phyloP scores from a whole-genome alignment of 2,113 vertebrate species.

The Sylvilagus bachmani region DNA sequence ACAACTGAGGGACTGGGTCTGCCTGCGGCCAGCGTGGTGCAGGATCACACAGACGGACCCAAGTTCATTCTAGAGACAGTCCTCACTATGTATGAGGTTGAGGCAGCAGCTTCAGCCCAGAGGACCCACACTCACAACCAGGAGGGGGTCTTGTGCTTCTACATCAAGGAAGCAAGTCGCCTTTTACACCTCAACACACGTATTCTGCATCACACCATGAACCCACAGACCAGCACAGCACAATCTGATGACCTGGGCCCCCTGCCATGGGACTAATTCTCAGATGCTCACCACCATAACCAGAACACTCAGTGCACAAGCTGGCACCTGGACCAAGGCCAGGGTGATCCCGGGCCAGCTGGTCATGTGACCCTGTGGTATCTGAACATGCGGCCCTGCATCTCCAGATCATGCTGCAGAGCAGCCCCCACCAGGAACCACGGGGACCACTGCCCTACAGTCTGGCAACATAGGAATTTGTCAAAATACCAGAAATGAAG shows the following conservation, averaged over 20 bases:
- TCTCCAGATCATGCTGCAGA: background rate
- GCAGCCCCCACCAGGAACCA: background rate
- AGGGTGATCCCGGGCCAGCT: background rate
- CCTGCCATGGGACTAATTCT: background rate
- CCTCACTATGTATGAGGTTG: background rate
- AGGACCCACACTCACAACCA: background rate
- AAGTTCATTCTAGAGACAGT: background rate
- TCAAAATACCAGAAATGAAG: background rate
- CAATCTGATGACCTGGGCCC: background rate
- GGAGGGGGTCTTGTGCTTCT: background rate
- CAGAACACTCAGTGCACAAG: background rate
- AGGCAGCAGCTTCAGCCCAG: background rate
- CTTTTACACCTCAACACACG: background rate
- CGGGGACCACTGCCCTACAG: background rate
- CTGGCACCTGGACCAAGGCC: background rate
- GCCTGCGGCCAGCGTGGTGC: rapidly evolving
- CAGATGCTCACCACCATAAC: background rate
- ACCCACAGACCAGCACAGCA: background rate
- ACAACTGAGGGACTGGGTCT: background rate
- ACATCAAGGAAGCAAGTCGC: background rate
- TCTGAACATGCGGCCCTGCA: background rate
- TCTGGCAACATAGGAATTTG: background rate
- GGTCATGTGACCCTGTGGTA: too few relatives aligned
- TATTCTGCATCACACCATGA: background rate
- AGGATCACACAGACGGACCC: background rate